Evolutionary conservation across 2,797 vertebrate species (phyloP).

Genomic region (Catharus ustulatus): DNA sequence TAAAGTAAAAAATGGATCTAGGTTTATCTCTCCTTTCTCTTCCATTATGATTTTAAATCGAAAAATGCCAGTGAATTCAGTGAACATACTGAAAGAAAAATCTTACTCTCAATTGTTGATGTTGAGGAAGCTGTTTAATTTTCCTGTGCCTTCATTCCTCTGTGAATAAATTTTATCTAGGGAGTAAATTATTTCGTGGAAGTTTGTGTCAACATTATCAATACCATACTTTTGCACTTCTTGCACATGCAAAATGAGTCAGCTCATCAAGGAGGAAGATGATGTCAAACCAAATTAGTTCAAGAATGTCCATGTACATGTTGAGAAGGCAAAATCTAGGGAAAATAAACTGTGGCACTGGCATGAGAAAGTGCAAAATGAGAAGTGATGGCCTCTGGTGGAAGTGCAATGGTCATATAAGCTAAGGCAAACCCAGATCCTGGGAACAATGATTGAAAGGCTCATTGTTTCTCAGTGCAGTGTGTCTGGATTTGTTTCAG

Average conservation of each 20-base stretch:
- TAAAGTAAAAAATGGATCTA: neutral
- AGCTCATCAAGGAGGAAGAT: neutral
- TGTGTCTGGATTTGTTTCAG: conserved; percentile 71
- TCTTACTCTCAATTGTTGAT: neutral
- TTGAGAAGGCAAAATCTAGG: neutral
- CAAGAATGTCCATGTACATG: neutral
- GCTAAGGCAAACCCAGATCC: neutral
- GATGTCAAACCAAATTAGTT: neutral
- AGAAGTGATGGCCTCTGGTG: neutral
- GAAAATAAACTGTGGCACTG: neutral
- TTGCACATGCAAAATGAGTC: neutral
- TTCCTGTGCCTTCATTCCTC: neutral
- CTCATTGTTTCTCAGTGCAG: neutral
- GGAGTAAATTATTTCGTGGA: neutral
- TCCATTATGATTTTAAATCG: neutral
- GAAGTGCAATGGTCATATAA: neutral
- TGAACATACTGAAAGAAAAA: neutral
- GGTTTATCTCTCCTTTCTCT: neutral
- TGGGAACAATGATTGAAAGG: neutral
- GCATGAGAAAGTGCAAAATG: neutral
- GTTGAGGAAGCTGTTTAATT: neutral
- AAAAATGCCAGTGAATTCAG: neutral
- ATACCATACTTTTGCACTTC: neutral
- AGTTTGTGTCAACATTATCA: neutral
- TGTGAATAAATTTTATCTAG: neutral